Evolutionary conservation across 1,140 invertebrate species (phyloP), one percentile per base, ranked within the genome.

Genomic region (Harlomillsia oculata): DNA sequence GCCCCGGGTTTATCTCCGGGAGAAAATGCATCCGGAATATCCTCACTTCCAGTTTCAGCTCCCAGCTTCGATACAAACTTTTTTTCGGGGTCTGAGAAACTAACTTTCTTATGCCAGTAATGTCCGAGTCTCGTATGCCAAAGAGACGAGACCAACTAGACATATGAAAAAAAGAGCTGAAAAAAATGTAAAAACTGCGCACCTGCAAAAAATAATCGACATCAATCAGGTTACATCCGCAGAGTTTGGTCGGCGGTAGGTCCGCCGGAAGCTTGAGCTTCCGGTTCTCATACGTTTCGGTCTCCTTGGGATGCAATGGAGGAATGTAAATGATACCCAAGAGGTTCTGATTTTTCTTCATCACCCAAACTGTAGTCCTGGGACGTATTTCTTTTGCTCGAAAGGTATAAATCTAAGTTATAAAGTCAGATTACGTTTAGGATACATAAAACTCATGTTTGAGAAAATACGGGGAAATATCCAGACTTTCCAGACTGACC

Each of bases 221-320:
- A 50, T 50, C 48, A 21, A 50, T 50, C 23, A 50, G 26, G 21
- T 50, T 50, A 50, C 48, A 50, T 25, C 48, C 48, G 21, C 30
- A 20, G 25, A 50, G 48, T 50, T 50, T 50, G 20, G 48, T 50
- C 5, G 48, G 48, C 6, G 48, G 48, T 34, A 14, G 6, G n/a
- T 30, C 32, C n/a, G 18, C 32, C 18, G 48, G 48, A 6, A 50
- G 29, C 37, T 50, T 50, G 13, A 50, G 29, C 37, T 36, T 34
- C 14, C 48, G 29, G 23, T 50, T 50, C 13, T 50, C 48, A n/a
- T 36, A 50, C 34, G 25, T 50, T 20, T 26, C 48, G 18, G 26
- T 21, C 23, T 50, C 48, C 8, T 34, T 34, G 3, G 48, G 32
- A 32, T 50, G 29, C 16, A 37, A 25, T 13, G 29, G 48, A 20